A percentile compares a stretch with the other conserved stretches of the same genome.
phyloP scores from a whole-genome alignment of 2,113 vertebrate genomes.

The Leptobrachium leishanense region DNA sequence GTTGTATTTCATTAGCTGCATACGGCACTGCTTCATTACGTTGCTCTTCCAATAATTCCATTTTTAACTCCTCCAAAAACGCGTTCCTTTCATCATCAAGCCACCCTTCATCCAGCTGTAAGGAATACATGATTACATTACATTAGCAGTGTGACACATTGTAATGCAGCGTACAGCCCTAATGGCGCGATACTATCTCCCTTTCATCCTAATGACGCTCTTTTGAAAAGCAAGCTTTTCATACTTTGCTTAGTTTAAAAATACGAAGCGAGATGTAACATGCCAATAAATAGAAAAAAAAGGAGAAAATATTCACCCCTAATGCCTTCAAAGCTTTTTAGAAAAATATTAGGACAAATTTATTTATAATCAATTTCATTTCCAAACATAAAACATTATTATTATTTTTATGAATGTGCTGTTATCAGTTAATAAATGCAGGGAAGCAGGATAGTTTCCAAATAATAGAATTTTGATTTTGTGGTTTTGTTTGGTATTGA shows the following conservation, averaged over 20 bases:
- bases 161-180: constrained; percentile 61
- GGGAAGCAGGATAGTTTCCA: too few species aligned
- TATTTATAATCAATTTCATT: constrained; percentile 61
- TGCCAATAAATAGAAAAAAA: constrained; percentile 38
- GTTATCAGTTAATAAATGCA: too few species aligned
- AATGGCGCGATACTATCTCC: constrained; percentile 57
- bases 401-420: too few species aligned
- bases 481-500: too few species aligned
- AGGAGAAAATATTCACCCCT: constrained; percentile 52
- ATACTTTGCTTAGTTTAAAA: constrained; percentile 54
- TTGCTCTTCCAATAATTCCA: constrained; percentile 92
- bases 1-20: constrained; percentile 75
- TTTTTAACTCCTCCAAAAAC: constrained; percentile 95
- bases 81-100: constrained; percentile 95
- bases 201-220: constrained; percentile 71
- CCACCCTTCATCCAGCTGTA: constrained; percentile 94
- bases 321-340: constrained; percentile 64
- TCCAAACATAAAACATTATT: constrained; percentile 46
- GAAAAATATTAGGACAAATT: constrained; percentile 53
- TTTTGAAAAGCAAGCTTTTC: constrained; percentile 58
- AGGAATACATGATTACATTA: constrained; percentile 69
- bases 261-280: constrained; percentile 10
- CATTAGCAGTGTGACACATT: constrained; percentile 58
- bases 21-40: constrained; percentile 81
- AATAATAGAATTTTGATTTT: too few species aligned